Base-by-base conservation (phyloP, 2,888 invertebrate genomes). In the Oxyteleia sp. region DNA sequence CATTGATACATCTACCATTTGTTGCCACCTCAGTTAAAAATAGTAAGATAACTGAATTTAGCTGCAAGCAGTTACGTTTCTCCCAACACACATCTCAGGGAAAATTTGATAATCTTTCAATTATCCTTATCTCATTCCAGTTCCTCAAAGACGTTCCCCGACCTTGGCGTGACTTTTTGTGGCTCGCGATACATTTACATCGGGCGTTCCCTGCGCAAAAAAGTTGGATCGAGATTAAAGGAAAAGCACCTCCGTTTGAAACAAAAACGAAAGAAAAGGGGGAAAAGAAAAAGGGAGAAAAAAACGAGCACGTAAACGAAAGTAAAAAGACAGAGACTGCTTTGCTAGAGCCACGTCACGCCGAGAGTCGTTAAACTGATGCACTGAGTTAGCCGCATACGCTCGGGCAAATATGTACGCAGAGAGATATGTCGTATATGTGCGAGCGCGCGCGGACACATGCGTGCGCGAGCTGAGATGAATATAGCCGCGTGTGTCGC, bases 311-410 rank as follows among this genome's bases (percentile, higher is more conserved):
- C n/a, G n/a, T n/a, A n/a, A n/a, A n/a, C n/a, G 4, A 15, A 23
- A 43, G 26, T 13, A 63, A 15, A 26, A 35, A 66, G 11, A 35
- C 20, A 38, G 26, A 26, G 47, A 38, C 16, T 4, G 51, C 68
- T 69, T 35, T 26, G 51, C 66, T 61, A 63, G 23, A 57, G 55
- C 64, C 51, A 66, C 72, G 79, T 64, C 79, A 79, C 55, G 51
- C 51, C 4, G 45, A 18, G 75, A 81, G 80, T 81, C 80, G 72
- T 81, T 81, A 81, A 81, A 81, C 72, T 45, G 80, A 74, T 81
- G 74, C 74, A 81, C 80, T 26, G 74, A 74, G 66, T 81, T 68
- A 61, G 68, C 45, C 72, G 53, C 66, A 49, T 59, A 57, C 71
- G 64, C 43, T 29, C 41, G 55, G 47, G 51, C 72, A 41, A 79